Evolutionary conservation across 1,140 invertebrate genomes (phyloP).

Genomic region (Papilio polytes): DNA sequence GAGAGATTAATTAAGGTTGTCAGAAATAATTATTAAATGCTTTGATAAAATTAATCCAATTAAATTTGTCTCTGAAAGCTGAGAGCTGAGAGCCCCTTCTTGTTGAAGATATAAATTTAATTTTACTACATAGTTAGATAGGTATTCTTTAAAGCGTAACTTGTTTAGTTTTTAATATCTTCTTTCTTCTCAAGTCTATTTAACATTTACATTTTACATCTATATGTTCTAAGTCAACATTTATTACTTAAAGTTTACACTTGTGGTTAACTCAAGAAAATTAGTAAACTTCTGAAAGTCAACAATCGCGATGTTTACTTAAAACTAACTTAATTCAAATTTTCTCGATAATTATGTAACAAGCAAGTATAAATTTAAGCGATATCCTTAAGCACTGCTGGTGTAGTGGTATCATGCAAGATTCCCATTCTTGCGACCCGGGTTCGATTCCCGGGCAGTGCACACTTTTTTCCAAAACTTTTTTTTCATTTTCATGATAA

Average conservation of each 20-base stretch:
- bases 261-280: no score
- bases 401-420: conserved; percentile 21
- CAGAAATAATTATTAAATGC: conserved; percentile 13
- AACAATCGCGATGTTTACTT: neutral
- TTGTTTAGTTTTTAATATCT: no score
- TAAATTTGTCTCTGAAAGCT: neutral
- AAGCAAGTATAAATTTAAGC: neutral
- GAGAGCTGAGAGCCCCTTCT: neutral
- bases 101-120: neutral
- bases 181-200: no score
- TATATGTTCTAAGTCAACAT: no score
- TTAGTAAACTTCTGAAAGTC: no score
- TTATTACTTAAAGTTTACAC: no score
- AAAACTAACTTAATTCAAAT: neutral
- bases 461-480: neutral
- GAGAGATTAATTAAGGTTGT: neutral
- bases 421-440: conserved; percentile 26
- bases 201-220: no score
- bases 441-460: conserved; percentile 27
- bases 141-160: no score
- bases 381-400: neutral
- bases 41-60: conserved; percentile 10
- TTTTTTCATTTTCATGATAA: no score
- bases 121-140: no score
- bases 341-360: neutral